Base-by-base conservation (phyloP, 2,888 invertebrate species). In the Xanthorhoe designata region DNA sequence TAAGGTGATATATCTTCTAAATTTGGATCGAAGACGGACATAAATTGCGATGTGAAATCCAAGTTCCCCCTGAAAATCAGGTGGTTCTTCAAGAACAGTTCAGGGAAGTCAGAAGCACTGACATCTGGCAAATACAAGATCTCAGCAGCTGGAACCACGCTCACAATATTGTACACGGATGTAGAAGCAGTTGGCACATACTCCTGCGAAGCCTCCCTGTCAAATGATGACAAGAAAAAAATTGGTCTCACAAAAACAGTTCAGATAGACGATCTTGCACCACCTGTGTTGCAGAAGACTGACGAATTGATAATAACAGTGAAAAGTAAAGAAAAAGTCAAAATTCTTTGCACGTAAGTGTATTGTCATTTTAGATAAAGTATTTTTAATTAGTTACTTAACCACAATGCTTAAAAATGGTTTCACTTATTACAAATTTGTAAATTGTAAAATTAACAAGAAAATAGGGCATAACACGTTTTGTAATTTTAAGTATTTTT, bases 41-140 rank as follows among this genome's bases (percentile, higher is more conserved):
- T 75, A 9, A 51, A 19, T 2, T 75, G 75, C 29, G 38, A 62
- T 10, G 61, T 75, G 9, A 67, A n/a, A n/a, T 73, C 75, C 10
- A 9, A 19, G 3, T 55, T 54, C 7, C 60, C 68, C 17, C 54
- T 71, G 38, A 67, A 32, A 35, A 68, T 71, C 3, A 51, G 42
- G 29, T 75, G 75, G 75, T 72, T 60, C 29, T 51, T 38, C 29
- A 52, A 64, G n/a, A 59, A 57, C 9, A 55, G 8, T 8, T 32
- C 59, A 17, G 17, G 19, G 2, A 18, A 2, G 38, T 17, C 56
- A 18, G 47, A 63, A 56, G 51, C 63, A 6, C 47, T 15, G 9
- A 10, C 65, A 45, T 69, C 67, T 45, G 63, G 56, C 15, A 63
- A 51, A 13, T 70, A 64, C 35, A 35, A 19, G 17, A 52, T 74